Base-by-base conservation (phyloP, 2,888 invertebrate genomes). In the Cerceris rybyensis region DNA sequence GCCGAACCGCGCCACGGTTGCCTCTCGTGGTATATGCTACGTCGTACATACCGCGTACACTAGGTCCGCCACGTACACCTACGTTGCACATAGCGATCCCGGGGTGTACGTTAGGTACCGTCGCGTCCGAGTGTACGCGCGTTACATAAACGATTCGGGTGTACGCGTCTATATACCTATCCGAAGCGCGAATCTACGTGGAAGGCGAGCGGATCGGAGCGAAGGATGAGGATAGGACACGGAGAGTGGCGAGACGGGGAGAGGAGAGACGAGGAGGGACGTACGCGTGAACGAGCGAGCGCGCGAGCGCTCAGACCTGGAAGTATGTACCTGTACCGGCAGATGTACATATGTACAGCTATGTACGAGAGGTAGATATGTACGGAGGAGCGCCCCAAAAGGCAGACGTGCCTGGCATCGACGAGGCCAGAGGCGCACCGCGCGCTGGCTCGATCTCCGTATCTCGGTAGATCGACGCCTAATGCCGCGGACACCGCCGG, bases 361-460 rank as follows among this genome's bases (percentile, higher is more conserved):
- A 60, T 58, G 11, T 11, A 9, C 13, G 9, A 28, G 9, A 28
- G 2, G n/a, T 49, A 64, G 4, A 57, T 63, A 42, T 57, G 14
- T 52, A 60, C 60, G 52, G 59, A 71, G 82, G 82, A 82, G 88
- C 87, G 90, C 87, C 90, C 91, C 90, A 89, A 91, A 90, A 90
- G 90, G 90, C 91, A 86, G 90, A 90, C 91, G 90, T 91, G 90
- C 91, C 84, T 88, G 88, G 91, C 90, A 90, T 90, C 90, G 89
- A 88, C 88, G 88, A 87, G 85, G 83, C 85, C 82, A 85, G 86
- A 81, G 84, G 82, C 84, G 81, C 84, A 78, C 84, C 80, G 28
- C 28, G 28, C 28, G 81, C 80, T 76, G 78, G 78, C 84, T 84
- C 86, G 84, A 84, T 86, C 86, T 86, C 87, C 88, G 88, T 90